Conservation (phyloP, 2,888 invertebrate species). For the Operophtera brumata region DNA sequence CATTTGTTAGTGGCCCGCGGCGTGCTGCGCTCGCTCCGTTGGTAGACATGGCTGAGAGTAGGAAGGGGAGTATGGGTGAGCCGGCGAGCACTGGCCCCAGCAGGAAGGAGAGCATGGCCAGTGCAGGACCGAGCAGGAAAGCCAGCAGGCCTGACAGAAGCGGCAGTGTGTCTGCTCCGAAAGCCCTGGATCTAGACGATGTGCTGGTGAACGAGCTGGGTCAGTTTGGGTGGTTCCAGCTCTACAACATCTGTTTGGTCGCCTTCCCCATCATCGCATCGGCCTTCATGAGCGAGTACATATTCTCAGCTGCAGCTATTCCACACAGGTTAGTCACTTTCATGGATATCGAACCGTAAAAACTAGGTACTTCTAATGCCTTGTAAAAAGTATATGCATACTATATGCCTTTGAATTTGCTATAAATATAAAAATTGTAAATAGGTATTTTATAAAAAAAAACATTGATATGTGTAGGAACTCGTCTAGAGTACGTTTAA, state of each 20-base stretch:
- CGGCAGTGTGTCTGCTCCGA: conserved; percentile 30
- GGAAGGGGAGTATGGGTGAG: conserved; percentile 9
- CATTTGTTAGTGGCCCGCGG: conserved; percentile 14
- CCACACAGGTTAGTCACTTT: conserved; percentile 82
- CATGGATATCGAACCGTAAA: no score
- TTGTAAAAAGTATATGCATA: no score
- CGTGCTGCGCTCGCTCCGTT: conserved; percentile 12
- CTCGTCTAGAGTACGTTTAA: no score
- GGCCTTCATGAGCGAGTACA: conserved; percentile 83
- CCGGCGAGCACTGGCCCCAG: conserved; percentile 1
- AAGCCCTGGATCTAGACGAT: conserved; percentile 68
- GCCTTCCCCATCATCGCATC: conserved; percentile 83
- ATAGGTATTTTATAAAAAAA: no score
- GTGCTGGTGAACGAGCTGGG: conserved; percentile 79
- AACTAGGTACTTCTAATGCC: no score
- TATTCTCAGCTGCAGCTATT: conserved; percentile 85
- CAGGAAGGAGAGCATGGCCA: conserved; percentile 23
- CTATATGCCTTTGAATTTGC: no score
- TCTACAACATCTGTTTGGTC: conserved; percentile 80
- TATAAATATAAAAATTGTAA: no score
- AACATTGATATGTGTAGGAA: no score
- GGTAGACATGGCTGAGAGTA: conserved; percentile 32
- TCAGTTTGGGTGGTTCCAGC: conserved; percentile 85
- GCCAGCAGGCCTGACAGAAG: conserved; percentile 17
- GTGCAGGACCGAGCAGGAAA: neutral